Conservation (phyloP, 2,888 invertebrate species). For the Nebria brevicollis region DNA sequence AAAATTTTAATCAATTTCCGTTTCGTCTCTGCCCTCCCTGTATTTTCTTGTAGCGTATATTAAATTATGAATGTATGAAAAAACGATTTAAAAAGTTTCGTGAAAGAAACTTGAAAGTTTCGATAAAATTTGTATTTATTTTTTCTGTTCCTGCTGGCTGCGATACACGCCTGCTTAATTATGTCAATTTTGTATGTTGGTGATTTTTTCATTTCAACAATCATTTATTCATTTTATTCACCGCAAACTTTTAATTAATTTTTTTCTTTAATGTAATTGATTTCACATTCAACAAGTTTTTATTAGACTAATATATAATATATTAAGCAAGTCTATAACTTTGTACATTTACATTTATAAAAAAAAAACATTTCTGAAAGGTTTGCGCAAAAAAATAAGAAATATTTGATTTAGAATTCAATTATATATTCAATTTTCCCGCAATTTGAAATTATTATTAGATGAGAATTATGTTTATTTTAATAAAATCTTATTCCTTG, state of each 20-base stretch:
- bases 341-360: too few species aligned
- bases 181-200: neutral
- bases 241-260: neutral
- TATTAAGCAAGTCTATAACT: too few species aligned
- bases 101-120: constrained; percentile 20
- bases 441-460: too few species aligned
- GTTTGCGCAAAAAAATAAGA: too few species aligned
- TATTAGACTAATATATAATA: too few species aligned
- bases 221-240: neutral
- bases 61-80: constrained; percentile 42
- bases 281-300: neutral
- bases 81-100: constrained; percentile 34
- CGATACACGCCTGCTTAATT: neutral
- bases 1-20: constrained; percentile 31
- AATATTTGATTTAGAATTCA: too few species aligned
- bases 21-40: neutral
- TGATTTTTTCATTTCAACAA: neutral
- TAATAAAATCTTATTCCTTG: too few species aligned
- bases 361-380: too few species aligned
- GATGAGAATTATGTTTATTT: too few species aligned
- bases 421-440: too few species aligned
- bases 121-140: constrained; percentile 35
- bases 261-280: neutral
- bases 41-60: constrained; percentile 23
- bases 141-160: constrained; percentile 7